These are phyloP conservation scores for Scylla paramamosain DNA, from an alignment of 1,140 invertebrate species.

Conservation along the genomic window DNA sequence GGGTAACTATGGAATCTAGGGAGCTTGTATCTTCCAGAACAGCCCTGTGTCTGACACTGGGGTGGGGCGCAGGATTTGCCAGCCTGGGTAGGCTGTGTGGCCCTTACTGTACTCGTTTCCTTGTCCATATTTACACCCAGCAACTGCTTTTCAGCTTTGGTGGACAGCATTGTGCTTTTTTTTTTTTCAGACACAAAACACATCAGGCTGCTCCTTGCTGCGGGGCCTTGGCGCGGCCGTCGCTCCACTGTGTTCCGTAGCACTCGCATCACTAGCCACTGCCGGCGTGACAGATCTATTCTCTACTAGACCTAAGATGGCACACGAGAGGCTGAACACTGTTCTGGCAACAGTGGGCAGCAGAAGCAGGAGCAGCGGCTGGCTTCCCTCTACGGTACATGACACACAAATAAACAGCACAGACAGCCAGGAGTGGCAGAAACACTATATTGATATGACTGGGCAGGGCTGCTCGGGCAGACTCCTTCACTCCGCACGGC, in stretches of 20 bases:
- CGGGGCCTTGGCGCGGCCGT: not conserved
- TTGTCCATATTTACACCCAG: constrained; percentile 5
- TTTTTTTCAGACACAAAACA: not conserved
- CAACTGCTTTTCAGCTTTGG: not conserved
- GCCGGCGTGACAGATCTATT: constrained; percentile 45
- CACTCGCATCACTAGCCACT: constrained; percentile 46
- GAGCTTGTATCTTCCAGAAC: constrained; percentile 21
- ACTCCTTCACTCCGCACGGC: constrained; percentile 35
- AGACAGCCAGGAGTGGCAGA: constrained; percentile 68
- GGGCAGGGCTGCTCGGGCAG: constrained; percentile 42
- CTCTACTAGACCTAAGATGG: constrained; percentile 57
- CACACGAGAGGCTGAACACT: constrained; percentile 44
- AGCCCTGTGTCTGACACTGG: constrained; percentile 16
- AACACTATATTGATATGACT: constrained; percentile 72
- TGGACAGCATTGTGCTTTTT: not conserved
- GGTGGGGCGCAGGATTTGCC: not conserved
- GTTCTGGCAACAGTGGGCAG: constrained; percentile 57
- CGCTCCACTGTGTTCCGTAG: constrained; percentile 17
- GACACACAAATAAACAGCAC: constrained; percentile 72
- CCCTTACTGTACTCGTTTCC: not conserved
- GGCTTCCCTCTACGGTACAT: constrained; percentile 58
- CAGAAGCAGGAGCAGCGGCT: constrained; percentile 54
- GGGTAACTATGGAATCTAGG: constrained; percentile 11
- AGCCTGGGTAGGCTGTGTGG: not conserved
- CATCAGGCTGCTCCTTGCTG: not conserved